phyloP scores from a whole-genome alignment of 2,113 vertebrate species.

The Nestor notabilis region DNA sequence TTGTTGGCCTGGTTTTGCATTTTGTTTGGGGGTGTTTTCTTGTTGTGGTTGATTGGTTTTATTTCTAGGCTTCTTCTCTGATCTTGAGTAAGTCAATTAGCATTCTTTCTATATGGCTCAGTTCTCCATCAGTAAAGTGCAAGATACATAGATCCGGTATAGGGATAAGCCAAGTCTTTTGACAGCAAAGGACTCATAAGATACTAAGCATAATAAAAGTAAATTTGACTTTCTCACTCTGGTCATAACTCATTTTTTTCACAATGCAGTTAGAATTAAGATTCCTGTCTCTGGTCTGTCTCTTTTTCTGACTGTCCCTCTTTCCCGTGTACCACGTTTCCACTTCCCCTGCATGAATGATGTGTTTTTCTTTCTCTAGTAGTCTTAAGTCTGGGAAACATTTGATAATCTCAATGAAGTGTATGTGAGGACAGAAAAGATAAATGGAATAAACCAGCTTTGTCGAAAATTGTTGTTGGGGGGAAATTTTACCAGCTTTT shows the following conservation, averaged over 20 bases:
- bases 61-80: not conserved
- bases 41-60: not conserved
- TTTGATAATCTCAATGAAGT: not conserved
- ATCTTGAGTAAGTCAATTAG: not conserved
- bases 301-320: not conserved
- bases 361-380: not conserved
- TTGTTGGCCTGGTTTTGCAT: too few relatives aligned
- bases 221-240: not conserved
- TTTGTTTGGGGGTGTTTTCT: too few relatives aligned
- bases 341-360: not conserved
- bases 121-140: not conserved
- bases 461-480: not conserved
- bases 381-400: not conserved
- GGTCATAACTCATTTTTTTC: not conserved
- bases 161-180: not conserved
- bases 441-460: not conserved
- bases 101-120: not conserved
- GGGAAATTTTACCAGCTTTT: not conserved
- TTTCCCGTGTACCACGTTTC: not conserved
- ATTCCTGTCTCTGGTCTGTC: not conserved
- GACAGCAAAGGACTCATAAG: not conserved
- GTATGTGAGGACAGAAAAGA: not conserved
- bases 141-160: not conserved
- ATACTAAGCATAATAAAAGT: not conserved
- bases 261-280: not conserved